Conservation (phyloP, 2,888 invertebrate genomes). For the Yponomeuta sedellus region DNA sequence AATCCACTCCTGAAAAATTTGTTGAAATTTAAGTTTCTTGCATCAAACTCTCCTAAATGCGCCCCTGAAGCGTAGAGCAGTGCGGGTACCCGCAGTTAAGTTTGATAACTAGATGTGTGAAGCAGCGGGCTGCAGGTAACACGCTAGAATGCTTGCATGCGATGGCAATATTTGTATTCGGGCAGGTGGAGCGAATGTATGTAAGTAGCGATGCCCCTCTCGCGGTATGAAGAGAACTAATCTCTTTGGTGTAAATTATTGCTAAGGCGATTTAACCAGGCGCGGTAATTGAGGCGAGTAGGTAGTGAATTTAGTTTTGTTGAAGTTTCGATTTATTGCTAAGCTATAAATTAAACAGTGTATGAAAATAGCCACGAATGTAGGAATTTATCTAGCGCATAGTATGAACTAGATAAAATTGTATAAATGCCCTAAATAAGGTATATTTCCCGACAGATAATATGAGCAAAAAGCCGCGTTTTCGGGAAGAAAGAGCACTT, state of each 20-base stretch:
- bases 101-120: neutral
- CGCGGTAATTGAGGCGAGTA: neutral
- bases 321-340: too few species aligned
- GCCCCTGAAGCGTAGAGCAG: neutral
- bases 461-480: too few species aligned
- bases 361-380: too few species aligned
- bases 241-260: neutral
- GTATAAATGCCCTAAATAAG: too few species aligned
- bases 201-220: neutral
- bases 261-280: neutral
- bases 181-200: neutral
- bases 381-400: too few species aligned
- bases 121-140: neutral
- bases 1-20: too few species aligned
- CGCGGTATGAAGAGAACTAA: neutral
- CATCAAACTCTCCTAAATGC: neutral
- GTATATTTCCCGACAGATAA: too few species aligned
- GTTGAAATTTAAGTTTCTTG: too few species aligned
- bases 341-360: too few species aligned
- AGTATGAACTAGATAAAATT: too few species aligned
- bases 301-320: neutral
- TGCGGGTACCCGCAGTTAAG: neutral
- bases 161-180: neutral
- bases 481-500: too few species aligned
- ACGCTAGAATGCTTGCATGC: neutral